Conservation (phyloP, 2,888 invertebrate species). For the Caenorhabditis sulstoni region DNA sequence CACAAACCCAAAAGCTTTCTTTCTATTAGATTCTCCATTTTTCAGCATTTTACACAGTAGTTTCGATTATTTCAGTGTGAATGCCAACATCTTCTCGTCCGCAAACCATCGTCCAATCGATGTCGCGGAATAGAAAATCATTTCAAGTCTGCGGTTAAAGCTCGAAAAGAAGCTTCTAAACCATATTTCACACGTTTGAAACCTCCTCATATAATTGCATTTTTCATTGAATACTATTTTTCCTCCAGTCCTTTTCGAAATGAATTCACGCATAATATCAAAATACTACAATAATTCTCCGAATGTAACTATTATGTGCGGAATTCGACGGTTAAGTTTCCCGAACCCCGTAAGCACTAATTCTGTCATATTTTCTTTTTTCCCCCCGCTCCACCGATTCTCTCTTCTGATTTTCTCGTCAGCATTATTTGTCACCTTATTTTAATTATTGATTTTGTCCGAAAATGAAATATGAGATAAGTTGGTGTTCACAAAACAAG, state of each 20-base stretch:
- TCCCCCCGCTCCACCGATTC: not conserved
- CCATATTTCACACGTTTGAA: not conserved
- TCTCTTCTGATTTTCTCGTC: not conserved
- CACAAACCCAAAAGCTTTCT: not conserved
- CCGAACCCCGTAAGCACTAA: conserved; percentile 22
- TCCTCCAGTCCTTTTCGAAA: too few species aligned
- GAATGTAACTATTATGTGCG: conserved; percentile 7
- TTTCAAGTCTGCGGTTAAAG: conserved; percentile 31
- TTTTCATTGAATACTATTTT: not conserved
- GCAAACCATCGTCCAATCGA: conserved; percentile 58
- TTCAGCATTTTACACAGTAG: not conserved
- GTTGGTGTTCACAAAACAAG: not conserved
- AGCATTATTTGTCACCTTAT: too few species aligned
- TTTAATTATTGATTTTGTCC: not conserved
- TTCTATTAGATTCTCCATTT: conserved; percentile 6
- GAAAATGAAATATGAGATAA: not conserved
- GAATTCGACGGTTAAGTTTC: conserved; percentile 31
- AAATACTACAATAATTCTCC: not conserved
- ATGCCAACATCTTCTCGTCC: conserved; percentile 64
- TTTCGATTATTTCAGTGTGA: conserved; percentile 53
- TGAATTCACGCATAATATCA: not conserved
- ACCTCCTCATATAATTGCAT: conserved; percentile 21
- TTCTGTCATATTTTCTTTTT: not conserved
- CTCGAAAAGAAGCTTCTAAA: not conserved
- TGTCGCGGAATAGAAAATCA: conserved; percentile 37